These are phyloP conservation scores for Noctua janthe DNA, from an alignment of 2,888 invertebrate species.

Conservation along the genomic window DNA sequence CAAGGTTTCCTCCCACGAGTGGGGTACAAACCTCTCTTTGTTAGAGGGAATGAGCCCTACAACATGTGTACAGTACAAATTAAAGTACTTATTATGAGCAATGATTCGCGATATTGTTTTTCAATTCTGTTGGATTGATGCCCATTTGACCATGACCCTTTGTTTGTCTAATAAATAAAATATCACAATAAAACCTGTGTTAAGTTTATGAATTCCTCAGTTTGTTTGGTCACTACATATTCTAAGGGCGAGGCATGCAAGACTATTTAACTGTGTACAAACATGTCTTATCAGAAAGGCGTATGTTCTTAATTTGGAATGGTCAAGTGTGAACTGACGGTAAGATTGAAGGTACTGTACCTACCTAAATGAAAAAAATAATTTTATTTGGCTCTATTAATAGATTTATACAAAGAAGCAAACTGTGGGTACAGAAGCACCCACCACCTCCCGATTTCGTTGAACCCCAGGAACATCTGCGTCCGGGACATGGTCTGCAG, in stretches of 20 bases:
- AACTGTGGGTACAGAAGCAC: too few relatives aligned
- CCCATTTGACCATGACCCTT: neutral
- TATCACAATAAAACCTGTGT: constrained; percentile 4
- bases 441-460: too few relatives aligned
- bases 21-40: too few relatives aligned
- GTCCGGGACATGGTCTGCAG: too few relatives aligned
- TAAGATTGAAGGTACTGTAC: constrained; percentile 28
- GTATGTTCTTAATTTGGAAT: constrained; percentile 60
- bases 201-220: constrained; percentile 34
- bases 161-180: neutral
- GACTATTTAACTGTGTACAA: constrained; percentile 73
- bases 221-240: constrained; percentile 63
- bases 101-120: neutral
- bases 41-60: too few relatives aligned
- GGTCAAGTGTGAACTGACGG: constrained; percentile 41
- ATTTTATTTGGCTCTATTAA: neutral
- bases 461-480: too few relatives aligned
- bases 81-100: neutral
- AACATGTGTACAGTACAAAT: too few relatives aligned
- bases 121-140: neutral
- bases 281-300: constrained; percentile 66
- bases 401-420: neutral
- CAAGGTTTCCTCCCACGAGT: neutral
- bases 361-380: too few relatives aligned
- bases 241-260: constrained; percentile 68